Evolutionary conservation across 2,888 invertebrate species (phyloP).

Genomic region (Dicyrtomina minuta): DNA sequence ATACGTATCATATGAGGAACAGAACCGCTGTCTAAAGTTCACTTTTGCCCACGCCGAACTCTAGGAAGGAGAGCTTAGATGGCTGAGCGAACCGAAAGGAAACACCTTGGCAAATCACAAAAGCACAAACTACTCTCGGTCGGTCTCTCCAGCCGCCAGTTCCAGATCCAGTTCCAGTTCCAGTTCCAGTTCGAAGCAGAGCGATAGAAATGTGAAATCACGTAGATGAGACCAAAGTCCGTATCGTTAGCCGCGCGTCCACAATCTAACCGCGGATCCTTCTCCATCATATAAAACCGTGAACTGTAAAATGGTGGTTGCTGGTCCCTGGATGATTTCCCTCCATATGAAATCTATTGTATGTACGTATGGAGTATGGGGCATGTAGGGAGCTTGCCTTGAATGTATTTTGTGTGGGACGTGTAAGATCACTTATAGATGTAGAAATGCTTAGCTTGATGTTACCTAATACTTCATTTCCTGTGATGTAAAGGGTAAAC

Average conservation of each 20-base stretch:
- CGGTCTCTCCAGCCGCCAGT: not conserved
- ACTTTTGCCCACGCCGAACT: constrained; percentile 3
- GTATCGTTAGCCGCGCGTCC: constrained; percentile 5
- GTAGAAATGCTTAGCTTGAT: too few species aligned
- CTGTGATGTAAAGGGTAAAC: too few species aligned
- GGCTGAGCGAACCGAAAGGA: constrained; percentile 18
- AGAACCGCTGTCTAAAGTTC: constrained; percentile 14
- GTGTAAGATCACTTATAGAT: too few species aligned
- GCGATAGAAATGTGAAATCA: constrained; percentile 34
- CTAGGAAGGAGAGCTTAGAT: constrained; percentile 7
- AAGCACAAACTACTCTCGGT: not conserved
- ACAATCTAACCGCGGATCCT: not conserved
- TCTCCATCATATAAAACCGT: not conserved
- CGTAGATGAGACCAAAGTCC: constrained; percentile 16
- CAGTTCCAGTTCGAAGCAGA: constrained; percentile 7
- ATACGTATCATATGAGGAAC: too few species aligned
- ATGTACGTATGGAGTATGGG: too few species aligned
- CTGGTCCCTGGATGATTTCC: not conserved
- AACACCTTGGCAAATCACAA: constrained; percentile 13
- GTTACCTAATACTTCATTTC: too few species aligned
- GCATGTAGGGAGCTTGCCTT: not conserved
- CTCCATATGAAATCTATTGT: too few species aligned
- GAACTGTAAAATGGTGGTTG: not conserved
- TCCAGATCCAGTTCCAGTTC: not conserved
- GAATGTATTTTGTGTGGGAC: too few species aligned